Evolutionary conservation across 2,113 vertebrate species (phyloP).

Genomic region (Paraplagusia blochii): DNA sequence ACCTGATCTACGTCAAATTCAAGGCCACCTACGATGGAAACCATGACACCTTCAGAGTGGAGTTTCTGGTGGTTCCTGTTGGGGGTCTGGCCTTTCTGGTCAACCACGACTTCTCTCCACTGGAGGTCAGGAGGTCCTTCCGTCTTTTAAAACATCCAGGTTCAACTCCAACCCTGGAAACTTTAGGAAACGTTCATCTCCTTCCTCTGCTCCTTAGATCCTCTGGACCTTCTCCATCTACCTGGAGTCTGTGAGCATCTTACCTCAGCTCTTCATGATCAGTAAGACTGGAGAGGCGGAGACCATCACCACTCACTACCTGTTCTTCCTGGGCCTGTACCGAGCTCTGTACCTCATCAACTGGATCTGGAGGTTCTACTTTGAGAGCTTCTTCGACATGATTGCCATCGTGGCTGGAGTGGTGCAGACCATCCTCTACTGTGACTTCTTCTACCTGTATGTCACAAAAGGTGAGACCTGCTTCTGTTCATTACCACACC

Average conservation of each 20-base stretch:
- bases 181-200: neutral
- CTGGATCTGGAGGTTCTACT: constrained; percentile 99
- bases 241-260: constrained; percentile 94
- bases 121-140: constrained; percentile 82
- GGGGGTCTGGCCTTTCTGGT: constrained; percentile 93
- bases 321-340: constrained; percentile 98
- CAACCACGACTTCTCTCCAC: constrained; percentile 97
- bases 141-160: no score
- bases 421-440: constrained; percentile 98
- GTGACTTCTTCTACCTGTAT: constrained; percentile 99
- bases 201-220: constrained; percentile 75
- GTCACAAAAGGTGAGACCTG: constrained; percentile 91
- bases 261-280: constrained; percentile 99
- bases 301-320: constrained; percentile 98
- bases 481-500: neutral
- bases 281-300: constrained; percentile 98
- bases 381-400: constrained; percentile 98
- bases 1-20: constrained; percentile 96
- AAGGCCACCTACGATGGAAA: constrained; percentile 98
- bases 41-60: constrained; percentile 96
- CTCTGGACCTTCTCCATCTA: constrained; percentile 99
- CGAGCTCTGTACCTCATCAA: constrained; percentile 96
- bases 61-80: constrained; percentile 95
- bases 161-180: no score
- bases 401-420: constrained; percentile 96